Conservation (phyloP, 2,797 vertebrate genomes). For the Eospalax fontanierii region DNA sequence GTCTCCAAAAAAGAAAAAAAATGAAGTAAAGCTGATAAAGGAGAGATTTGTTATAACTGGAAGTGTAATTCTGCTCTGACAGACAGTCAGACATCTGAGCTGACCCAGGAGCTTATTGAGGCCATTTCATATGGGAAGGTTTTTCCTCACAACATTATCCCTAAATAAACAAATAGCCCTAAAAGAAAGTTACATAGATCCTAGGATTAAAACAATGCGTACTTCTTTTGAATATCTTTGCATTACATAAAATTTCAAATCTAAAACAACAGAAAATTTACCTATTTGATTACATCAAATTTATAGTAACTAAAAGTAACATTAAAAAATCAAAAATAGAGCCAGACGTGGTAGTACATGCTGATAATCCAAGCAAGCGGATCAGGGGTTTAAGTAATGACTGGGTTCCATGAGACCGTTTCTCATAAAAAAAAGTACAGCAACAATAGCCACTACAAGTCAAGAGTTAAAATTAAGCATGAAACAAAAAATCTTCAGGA, state of each 20-base stretch:
- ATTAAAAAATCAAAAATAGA: slow-evolving; percentile 18
- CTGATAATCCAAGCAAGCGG: neutral
- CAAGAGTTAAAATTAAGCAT: slow-evolving; percentile 49
- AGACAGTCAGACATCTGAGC: neutral
- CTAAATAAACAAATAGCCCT: neutral
- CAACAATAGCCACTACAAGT: neutral
- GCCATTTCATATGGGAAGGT: neutral
- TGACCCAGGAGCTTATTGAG: neutral
- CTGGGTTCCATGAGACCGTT: no score
- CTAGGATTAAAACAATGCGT: neutral
- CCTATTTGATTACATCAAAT: neutral
- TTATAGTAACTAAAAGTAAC: slow-evolving; percentile 8
- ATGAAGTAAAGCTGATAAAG: neutral
- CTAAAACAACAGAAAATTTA: slow-evolving; percentile 15
- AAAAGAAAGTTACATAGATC: neutral
- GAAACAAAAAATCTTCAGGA: neutral
- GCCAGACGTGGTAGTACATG: no score
- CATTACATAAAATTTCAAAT: slow-evolving; percentile 11
- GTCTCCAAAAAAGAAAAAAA: no score
- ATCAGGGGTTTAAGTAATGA: no score
- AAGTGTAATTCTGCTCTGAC: neutral
- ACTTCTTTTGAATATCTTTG: slow-evolving; percentile 27
- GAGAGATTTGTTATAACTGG: neutral
- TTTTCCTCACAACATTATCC: neutral
- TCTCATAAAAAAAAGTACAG: no score